Conservation (phyloP, 2,113 vertebrate genomes). For the Cettia cetti region DNA sequence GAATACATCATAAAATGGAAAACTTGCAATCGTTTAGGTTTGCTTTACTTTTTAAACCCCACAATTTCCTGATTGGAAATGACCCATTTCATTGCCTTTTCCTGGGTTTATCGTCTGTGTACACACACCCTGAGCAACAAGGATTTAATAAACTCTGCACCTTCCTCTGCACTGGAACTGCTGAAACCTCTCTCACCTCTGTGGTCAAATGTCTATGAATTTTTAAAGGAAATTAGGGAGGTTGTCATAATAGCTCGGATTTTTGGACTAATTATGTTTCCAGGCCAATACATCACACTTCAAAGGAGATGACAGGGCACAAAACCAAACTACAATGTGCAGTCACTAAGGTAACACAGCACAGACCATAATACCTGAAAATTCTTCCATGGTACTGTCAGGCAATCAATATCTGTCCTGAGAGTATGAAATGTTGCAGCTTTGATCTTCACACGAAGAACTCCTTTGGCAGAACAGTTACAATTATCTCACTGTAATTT, state of each 20-base stretch:
- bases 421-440: conserved; percentile 14
- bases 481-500: neutral
- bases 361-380: neutral
- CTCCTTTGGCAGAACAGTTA: neutral
- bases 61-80: conserved; percentile 36
- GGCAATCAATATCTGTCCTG: conserved; percentile 2
- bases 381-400: neutral
- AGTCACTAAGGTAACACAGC: neutral
- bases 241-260: neutral
- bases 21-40: neutral
- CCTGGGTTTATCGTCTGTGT: neutral
- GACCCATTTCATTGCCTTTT: neutral
- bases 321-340: neutral
- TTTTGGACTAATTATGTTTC: neutral
- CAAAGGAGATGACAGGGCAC: neutral
- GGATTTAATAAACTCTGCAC: neutral
- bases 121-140: neutral
- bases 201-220: neutral
- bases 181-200: neutral
- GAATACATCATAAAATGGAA: conserved; percentile 1
- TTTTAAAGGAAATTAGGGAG: neutral
- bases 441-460: conserved; percentile 42
- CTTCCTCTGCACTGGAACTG: neutral
- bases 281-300: neutral
- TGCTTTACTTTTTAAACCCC: conserved; percentile 1